A percentile compares a stretch with the other conserved stretches of the same genome.
These are phyloP conservation scores for Ophion costatus DNA, from an alignment of 2,888 invertebrate species.

Conservation along the genomic window DNA sequence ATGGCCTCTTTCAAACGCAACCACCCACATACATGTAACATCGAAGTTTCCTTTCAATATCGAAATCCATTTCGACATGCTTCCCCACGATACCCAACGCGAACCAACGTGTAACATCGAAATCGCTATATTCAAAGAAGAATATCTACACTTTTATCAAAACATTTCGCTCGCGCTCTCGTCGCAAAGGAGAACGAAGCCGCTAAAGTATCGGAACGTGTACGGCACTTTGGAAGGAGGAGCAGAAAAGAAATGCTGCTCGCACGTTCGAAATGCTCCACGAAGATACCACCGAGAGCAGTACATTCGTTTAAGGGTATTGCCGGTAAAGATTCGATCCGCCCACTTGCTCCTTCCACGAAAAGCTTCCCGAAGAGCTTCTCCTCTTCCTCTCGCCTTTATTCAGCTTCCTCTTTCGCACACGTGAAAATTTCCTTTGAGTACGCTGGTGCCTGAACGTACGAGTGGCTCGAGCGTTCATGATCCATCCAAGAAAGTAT, in stretches of 20 bases:
- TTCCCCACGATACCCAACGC: not conserved
- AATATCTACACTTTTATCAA: not conserved
- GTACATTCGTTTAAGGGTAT: constrained; percentile 42
- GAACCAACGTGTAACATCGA: not conserved
- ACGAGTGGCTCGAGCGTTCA: too few species aligned
- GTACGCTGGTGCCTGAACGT: too few species aligned
- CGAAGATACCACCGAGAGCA: constrained; percentile 4
- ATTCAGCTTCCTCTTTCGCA: constrained; percentile 24
- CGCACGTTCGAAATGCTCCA: constrained; percentile 16
- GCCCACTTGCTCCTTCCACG: not conserved
- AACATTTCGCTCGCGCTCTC: not conserved
- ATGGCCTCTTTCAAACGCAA: too few species aligned
- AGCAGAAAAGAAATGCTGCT: constrained; percentile 4
- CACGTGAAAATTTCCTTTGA: constrained; percentile 1
- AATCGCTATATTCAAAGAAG: not conserved
- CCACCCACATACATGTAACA: not conserved
- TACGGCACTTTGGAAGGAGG: not conserved
- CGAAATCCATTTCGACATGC: not conserved
- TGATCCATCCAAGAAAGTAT: constrained; percentile 30
- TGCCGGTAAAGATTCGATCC: constrained; percentile 19
- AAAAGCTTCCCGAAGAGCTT: constrained; percentile 9
- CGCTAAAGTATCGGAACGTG: not conserved
- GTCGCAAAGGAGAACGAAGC: not conserved
- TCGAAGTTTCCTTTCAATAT: not conserved
- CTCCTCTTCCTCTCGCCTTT: not conserved